A percentile compares a stretch with the other conserved stretches of the same genome.
phyloP scores from a whole-genome alignment of 2,113 vertebrate species.

The Artemisiospiza belli region DNA sequence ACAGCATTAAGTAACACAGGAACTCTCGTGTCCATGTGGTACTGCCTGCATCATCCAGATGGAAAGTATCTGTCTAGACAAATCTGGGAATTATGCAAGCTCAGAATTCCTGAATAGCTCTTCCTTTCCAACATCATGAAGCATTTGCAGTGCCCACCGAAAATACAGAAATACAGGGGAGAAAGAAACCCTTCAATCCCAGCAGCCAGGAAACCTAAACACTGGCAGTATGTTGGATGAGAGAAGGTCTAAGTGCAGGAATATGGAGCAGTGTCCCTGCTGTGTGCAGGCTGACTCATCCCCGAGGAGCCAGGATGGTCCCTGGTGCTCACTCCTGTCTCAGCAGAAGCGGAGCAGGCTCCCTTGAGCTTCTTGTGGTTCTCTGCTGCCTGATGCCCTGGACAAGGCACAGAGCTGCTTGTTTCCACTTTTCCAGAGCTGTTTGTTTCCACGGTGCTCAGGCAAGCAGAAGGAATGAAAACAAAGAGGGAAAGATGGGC shows the following conservation, averaged over 20 bases:
- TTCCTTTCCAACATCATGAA: background rate
- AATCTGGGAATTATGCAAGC: slow-evolving; percentile 30
- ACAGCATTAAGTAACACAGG: background rate
- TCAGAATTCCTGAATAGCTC: background rate
- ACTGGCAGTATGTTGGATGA: background rate
- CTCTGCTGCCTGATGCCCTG: background rate
- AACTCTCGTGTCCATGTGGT: background rate
- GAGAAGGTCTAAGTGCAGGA: background rate
- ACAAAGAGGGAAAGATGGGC: background rate
- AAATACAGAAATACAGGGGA: background rate
- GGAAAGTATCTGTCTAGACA: slow-evolving; percentile 18
- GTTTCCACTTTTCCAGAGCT: background rate
- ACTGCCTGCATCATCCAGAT: background rate
- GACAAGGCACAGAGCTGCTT: background rate
- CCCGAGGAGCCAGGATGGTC: background rate
- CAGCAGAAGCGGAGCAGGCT: background rate
- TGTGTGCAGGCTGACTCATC: fast-evolving
- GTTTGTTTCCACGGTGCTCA: background rate
- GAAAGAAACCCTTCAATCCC: background rate
- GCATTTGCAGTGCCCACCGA: background rate
- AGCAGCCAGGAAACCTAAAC: background rate
- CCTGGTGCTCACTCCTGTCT: background rate
- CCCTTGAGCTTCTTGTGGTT: fast-evolving
- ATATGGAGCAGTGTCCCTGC: background rate
- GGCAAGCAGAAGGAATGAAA: background rate